Percentiles rank a stretch among this genome's conserved stretches.
Conservation (phyloP, 2,113 vertebrate species). For the Erythrocercus mccallii region DNA sequence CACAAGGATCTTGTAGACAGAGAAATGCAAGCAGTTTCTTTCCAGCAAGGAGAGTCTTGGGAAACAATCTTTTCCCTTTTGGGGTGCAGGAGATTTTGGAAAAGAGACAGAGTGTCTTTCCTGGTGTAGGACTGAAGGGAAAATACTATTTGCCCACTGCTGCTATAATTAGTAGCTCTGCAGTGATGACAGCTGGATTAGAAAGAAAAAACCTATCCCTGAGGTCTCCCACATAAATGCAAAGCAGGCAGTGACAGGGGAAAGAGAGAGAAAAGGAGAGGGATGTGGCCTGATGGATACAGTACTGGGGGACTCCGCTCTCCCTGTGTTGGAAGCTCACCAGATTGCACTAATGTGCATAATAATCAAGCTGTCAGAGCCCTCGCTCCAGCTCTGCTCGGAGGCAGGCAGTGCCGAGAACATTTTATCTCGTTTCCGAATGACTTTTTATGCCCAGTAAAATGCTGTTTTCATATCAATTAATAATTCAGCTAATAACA, state of each 20-base stretch:
- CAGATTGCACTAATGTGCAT: slow-evolving; percentile 50
- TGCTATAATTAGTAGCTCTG: neutral
- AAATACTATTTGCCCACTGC: neutral
- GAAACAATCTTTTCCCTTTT: neutral
- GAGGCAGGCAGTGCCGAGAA: slow-evolving; percentile 40
- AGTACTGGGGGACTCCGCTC: neutral
- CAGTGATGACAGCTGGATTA: slow-evolving; percentile 20
- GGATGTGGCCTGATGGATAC: neutral
- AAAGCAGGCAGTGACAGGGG: slow-evolving; percentile 6
- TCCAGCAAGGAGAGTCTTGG: neutral
- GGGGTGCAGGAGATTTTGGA: neutral
- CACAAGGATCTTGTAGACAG: neutral
- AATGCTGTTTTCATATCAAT: slow-evolving; percentile 77
- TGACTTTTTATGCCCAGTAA: slow-evolving; percentile 71
- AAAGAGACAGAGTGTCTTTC: neutral
- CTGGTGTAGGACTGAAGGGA: neutral
- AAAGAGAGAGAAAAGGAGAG: neutral
- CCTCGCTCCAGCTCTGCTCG: slow-evolving; percentile 18
- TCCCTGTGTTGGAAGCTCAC: slow-evolving; percentile 33
- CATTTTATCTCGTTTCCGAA: slow-evolving; percentile 73
- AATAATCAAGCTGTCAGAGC: slow-evolving; percentile 67
- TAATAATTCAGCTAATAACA: slow-evolving; percentile 77
- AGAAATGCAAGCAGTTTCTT: neutral
- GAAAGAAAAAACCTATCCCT: slow-evolving; percentile 24
- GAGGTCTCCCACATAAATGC: slow-evolving; percentile 28